Conservation (phyloP, 2,797 vertebrate species). For the Columba guinea region DNA sequence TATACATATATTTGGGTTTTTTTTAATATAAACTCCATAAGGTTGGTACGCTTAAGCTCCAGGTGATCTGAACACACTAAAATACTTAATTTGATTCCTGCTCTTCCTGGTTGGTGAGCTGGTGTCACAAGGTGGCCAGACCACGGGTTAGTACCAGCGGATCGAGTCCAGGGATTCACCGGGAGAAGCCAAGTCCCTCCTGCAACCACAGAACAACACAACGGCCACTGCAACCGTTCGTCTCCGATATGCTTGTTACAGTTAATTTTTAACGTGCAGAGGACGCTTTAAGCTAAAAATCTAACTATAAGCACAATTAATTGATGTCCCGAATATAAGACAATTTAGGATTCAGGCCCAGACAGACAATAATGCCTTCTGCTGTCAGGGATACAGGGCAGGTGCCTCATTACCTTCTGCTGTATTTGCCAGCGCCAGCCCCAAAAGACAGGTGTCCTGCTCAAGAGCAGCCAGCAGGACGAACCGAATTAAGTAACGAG, state of each 20-base stretch:
- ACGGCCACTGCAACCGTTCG: accelerated
- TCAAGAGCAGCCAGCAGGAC: accelerated
- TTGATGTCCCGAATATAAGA: accelerated
- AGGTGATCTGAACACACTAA: neutral
- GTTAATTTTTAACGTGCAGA: accelerated
- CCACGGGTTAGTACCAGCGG: neutral
- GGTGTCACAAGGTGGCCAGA: neutral
- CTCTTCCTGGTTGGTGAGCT: neutral
- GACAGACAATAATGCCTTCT: neutral
- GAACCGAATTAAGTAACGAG: accelerated
- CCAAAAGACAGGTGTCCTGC: neutral
- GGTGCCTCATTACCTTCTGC: neutral
- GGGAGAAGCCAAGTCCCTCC: neutral
- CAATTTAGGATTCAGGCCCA: neutral
- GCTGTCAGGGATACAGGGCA: neutral
- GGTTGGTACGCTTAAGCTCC: neutral
- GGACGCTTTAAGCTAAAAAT: neutral
- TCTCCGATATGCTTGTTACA: accelerated
- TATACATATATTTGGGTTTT: too few species aligned
- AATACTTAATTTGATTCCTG: neutral
- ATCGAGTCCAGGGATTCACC: neutral
- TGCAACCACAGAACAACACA: neutral
- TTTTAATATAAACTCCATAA: neutral
- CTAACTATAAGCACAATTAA: constrained; percentile 34
- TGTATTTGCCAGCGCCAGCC: neutral